Percentiles rank a stretch among this genome's conserved stretches.
phyloP scores from a whole-genome alignment of 2,888 invertebrate species.

The Anarsia innoxiella region DNA sequence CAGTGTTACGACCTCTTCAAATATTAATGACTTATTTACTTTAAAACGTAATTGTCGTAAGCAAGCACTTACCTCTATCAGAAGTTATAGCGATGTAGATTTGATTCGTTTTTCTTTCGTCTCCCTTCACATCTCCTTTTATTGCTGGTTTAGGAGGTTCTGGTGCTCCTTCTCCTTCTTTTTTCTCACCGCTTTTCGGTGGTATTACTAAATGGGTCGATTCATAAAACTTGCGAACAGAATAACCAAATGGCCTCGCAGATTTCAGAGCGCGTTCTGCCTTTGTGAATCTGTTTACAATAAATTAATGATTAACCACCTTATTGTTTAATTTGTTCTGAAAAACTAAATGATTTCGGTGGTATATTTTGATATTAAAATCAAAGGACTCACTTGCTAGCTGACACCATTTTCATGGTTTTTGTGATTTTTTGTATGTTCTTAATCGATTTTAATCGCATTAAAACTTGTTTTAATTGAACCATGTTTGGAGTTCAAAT shows the following conservation, averaged over 20 bases:
- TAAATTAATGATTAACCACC: no score
- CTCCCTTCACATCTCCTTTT: constrained; percentile 26
- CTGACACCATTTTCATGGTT: constrained; percentile 88
- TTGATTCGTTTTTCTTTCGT: constrained; percentile 24
- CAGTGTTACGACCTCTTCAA: no score
- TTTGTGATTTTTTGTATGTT: constrained; percentile 90
- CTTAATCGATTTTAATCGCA: constrained; percentile 78
- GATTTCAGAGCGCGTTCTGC: constrained; percentile 83
- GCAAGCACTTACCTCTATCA: constrained; percentile 78
- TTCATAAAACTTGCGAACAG: constrained; percentile 80
- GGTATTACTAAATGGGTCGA: constrained; percentile 42
- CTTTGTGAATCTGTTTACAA: constrained; percentile 81
- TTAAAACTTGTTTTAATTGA: constrained; percentile 75
- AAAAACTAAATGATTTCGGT: no score
- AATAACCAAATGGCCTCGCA: constrained; percentile 82
- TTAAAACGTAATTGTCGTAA: no score
- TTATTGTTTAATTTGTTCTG: no score
- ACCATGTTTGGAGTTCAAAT: no score
- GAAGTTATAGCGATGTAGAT: constrained; percentile 83
- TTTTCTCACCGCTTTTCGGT: constrained; percentile 21
- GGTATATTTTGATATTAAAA: neutral
- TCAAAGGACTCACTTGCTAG: constrained; percentile 68
- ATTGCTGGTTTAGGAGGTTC: no score
- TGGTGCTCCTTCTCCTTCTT: neutral
- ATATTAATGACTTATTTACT: no score